Base-by-base conservation (phyloP, 2,888 invertebrate genomes). In the Eumerus sabulonum region DNA sequence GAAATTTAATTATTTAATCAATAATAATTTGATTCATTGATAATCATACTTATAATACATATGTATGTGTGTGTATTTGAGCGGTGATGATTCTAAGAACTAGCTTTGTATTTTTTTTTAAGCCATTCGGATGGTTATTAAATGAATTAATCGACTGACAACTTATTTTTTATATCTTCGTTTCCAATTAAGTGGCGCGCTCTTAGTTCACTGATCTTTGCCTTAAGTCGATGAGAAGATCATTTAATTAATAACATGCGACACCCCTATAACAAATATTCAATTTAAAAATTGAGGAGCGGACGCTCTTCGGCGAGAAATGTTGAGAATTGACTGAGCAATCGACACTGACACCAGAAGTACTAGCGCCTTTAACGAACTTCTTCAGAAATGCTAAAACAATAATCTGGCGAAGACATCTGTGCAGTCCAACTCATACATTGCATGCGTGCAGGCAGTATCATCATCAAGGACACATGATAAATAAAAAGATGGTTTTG, bases 171-270 rank as follows among this genome's bases (percentile, higher is more conserved):
- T 27, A 53, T 66, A 53, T 71, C 60, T 45, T 67, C 66, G 48
- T 67, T 57, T 74, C 79, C 74, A 79, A 79, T 73, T 79, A 74
- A 79, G 79, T 68, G 67, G 79, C 79, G 74, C 79, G 42, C 74
- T 73, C 67, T 79, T 74, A 74, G 79, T 79, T 79, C 74, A 73
- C 18, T 79, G 79, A 79, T 79, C 79, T 79, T 79, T 79, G 79
- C 68, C 79, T 68, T 70, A 73, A 74, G 59, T 53, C 77, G 73
- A 79, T 74, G 79, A 59, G 79, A 70, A 74, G 74, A 73, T 73
- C 79, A 74, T 73, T 79, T 79, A 79, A 79, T 79, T 79, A 73
- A 79, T 51, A 79, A 74, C 79, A 79, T 79, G 79, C 79, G 79
- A 79, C 79, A 79, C 79, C 79, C 79, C 79, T 79, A 73, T 73